Percentiles rank a stretch among this genome's conserved stretches.
Evolutionary conservation across 2,113 vertebrate genomes (phyloP).

Genomic region (Carassius gibelio): DNA sequence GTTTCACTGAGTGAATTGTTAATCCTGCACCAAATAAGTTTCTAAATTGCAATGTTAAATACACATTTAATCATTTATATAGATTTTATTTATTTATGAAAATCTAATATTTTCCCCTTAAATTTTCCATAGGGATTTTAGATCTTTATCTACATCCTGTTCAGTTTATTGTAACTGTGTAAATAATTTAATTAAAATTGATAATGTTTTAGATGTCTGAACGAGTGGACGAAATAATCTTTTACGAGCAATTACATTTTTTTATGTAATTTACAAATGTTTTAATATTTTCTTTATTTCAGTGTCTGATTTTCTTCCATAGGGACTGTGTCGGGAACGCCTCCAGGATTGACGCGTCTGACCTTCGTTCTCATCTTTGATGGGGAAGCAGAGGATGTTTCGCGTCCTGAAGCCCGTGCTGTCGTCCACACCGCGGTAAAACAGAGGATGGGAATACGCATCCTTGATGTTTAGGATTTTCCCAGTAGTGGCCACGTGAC

Average conservation of each 20-base stretch:
- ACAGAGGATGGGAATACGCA: conserved; percentile 86
- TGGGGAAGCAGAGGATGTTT: conserved; percentile 97
- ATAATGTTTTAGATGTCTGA: background rate
- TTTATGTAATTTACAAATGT: background rate
- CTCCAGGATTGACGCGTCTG: background rate
- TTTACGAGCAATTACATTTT: background rate
- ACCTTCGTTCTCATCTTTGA: conserved; percentile 93
- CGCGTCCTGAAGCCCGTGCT: conserved; percentile 92
- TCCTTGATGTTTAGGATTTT: conserved; percentile 94
- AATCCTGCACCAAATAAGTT: too few species aligned
- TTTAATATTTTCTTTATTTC: background rate
- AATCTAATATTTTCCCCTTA: too few species aligned
- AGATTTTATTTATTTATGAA: too few species aligned
- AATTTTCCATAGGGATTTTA: too few species aligned
- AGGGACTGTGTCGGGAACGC: background rate
- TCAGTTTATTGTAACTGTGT: too few species aligned
- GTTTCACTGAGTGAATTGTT: too few species aligned
- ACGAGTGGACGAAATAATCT: background rate
- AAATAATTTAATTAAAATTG: too few species aligned
- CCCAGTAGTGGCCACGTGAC: conserved; percentile 92
- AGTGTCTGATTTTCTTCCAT: background rate
- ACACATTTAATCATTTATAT: too few species aligned
- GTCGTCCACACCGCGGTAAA: conserved; percentile 95
- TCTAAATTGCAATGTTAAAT: too few species aligned
- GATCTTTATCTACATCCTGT: too few species aligned